These are phyloP conservation scores for Lagodon rhomboides DNA, from an alignment of 2,797 vertebrate species.

Conservation along the genomic window DNA sequence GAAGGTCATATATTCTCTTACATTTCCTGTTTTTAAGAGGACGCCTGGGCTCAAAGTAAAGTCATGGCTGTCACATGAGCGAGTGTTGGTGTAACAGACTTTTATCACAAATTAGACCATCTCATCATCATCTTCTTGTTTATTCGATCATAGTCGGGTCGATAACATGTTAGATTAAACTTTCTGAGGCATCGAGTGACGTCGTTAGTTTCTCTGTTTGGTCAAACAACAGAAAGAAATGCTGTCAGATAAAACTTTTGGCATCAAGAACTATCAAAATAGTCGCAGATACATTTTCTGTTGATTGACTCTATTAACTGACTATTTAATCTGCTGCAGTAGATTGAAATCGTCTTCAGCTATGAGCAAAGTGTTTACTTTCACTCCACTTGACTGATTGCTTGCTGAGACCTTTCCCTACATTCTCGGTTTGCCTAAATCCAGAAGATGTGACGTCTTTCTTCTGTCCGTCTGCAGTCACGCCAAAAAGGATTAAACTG, in stretches of 20 bases:
- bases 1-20: conserved; percentile 62
- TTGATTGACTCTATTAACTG: background rate
- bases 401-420: background rate
- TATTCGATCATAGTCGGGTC: background rate
- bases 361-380: too few relatives aligned
- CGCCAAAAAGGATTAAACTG: too few relatives aligned
- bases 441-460: too few relatives aligned
- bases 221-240: background rate
- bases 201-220: background rate
- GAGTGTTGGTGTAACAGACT: background rate
- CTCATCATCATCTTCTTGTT: background rate
- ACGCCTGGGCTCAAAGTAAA: conserved; percentile 16
- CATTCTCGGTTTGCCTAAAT: too few relatives aligned
- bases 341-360: too few relatives aligned
- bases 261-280: background rate
- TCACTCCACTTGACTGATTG: background rate
- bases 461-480: too few relatives aligned
- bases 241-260: background rate
- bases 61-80: conserved; percentile 37
- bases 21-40: conserved; percentile 72
- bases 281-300: background rate
- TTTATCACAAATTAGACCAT: background rate
- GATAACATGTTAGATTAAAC: background rate
- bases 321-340: background rate
- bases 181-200: background rate